These are phyloP conservation scores for Eira barbara DNA, from an alignment of 2,113 vertebrate species.

Conservation along the genomic window DNA sequence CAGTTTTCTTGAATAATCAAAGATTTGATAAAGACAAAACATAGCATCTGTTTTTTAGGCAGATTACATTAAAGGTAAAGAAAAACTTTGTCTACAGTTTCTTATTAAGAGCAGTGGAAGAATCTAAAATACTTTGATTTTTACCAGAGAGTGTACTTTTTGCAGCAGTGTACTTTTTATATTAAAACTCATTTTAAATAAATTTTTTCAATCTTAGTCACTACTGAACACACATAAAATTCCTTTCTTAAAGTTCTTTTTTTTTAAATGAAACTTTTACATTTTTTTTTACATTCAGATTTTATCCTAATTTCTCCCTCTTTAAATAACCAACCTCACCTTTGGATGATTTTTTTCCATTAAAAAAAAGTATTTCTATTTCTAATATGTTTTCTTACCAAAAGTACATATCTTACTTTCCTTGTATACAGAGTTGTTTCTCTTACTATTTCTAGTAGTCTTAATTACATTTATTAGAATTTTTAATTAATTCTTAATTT, in stretches of 20 bases:
- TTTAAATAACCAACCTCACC: neutral
- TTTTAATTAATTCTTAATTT: neutral
- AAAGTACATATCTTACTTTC: neutral
- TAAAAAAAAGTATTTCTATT: neutral
- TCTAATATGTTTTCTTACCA: neutral
- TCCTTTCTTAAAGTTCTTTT: neutral
- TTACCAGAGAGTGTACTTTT: neutral
- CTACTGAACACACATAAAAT: neutral
- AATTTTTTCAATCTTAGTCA: neutral
- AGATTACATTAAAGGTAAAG: neutral
- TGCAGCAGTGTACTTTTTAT: neutral
- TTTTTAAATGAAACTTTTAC: neutral
- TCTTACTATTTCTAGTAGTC: neutral
- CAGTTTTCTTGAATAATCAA: neutral
- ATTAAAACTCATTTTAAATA: neutral
- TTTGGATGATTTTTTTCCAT: neutral
- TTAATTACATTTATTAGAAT: neutral
- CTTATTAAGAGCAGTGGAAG: neutral
- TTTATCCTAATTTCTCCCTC: neutral
- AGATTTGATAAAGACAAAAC: neutral
- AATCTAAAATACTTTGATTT: neutral
- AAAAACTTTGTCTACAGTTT: neutral
- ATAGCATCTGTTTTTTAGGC: neutral
- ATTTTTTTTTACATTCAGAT: neutral
- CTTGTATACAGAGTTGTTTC: neutral